Conservation (phyloP, 2,797 vertebrate genomes). For the Phrynocephalus forsythii region DNA sequence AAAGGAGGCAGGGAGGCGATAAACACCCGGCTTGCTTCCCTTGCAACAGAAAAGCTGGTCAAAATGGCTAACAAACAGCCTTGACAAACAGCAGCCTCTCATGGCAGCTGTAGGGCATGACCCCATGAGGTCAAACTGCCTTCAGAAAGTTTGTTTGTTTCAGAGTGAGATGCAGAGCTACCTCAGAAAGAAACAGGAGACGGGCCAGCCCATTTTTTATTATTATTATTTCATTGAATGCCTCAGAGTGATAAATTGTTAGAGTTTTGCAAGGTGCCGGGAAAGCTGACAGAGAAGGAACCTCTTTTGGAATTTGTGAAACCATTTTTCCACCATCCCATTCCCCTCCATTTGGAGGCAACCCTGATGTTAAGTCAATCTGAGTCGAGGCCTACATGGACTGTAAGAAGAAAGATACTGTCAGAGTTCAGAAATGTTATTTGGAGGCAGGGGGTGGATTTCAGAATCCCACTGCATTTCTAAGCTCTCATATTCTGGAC, state of each 20-base stretch:
- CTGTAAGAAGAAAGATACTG: not conserved
- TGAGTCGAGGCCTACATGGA: not conserved
- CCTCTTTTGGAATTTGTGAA: not conserved
- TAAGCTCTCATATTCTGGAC: too few species aligned
- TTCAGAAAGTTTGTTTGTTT: not conserved
- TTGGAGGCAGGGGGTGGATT: too few species aligned
- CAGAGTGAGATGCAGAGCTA: not conserved
- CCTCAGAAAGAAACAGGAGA: accelerated
- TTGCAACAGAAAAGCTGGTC: constrained; percentile 2
- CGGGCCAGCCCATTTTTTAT: not conserved
- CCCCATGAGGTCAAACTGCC: not conserved
- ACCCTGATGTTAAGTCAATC: not conserved
- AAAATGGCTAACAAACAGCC: constrained; percentile 19
- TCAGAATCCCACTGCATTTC: too few species aligned
- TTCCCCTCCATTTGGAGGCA: not conserved
- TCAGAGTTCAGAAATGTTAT: too few species aligned
- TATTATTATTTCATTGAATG: constrained; percentile 13
- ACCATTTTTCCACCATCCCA: not conserved
- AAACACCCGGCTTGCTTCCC: not conserved
- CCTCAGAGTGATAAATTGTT: not conserved
- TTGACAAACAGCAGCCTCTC: not conserved
- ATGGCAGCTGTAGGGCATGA: accelerated
- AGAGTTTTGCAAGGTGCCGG: not conserved
- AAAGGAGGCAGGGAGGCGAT: constrained; percentile 16
- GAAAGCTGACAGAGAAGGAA: not conserved